Evolutionary conservation across 2,113 vertebrate genomes (phyloP), one percentile per base, ranked within the genome.

Genomic region (Bubo bubo): DNA sequence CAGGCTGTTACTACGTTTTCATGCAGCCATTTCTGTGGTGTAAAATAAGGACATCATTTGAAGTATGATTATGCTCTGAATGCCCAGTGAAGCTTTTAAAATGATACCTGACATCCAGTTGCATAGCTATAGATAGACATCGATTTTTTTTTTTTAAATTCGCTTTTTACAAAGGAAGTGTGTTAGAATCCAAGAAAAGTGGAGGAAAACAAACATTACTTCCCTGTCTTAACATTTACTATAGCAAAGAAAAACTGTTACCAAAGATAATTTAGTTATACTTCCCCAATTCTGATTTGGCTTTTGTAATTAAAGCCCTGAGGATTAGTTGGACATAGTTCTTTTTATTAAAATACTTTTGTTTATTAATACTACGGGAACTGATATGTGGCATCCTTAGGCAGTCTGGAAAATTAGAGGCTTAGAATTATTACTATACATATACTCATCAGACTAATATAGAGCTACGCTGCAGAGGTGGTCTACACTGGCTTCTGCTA

Each of bases 31-130:
- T 66, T 34, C 49, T 67, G 26, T 93, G 55, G 47, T 87, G 37
- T 91, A 92, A 95, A 97, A 91, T 94, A 79, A 97, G 96, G 93
- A 79, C 71, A 72, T 71, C 8, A 49, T 92, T 30, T 91, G 90
- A 94, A 97, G 67, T 59, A 67, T 73, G 88, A 79, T 92, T 93
- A 79, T 94, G 41, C 80, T 96, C 95, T 87, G 88, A 77, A 95
- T 88, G 59, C 85, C 32, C 16, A 76, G 35, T 82, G 93, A 96
- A 79, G 74, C 74, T 96, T 97, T 96, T 76, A 88, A 88, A 97
- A 96, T 86, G 47, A 77, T 96, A 92, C 53, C 52, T 94, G 82
- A 55, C 71, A 85, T 90, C 52, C 56, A 95, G 47, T 67, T 95
- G 53, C 60, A 63, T 73, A 88, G 37, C 90, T 96, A 32, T 39